These are phyloP conservation scores for Drosophila phalerata DNA, from an alignment of 2,888 invertebrate species.

Conservation along the genomic window DNA sequence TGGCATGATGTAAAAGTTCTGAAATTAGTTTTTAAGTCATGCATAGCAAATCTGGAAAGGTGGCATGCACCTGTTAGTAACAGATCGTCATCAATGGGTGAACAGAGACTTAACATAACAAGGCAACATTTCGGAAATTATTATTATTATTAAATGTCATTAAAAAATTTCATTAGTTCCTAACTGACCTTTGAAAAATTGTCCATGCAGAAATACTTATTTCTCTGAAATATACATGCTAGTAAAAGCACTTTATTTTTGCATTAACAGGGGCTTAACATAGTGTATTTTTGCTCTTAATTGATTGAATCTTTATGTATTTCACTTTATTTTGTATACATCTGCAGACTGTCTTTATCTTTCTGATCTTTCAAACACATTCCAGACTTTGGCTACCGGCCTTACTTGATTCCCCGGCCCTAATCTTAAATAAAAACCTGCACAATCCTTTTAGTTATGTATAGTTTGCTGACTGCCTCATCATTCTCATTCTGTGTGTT, in stretches of 20 bases:
- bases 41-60: background rate
- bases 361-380: conserved; percentile 42
- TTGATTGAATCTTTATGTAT: background rate
- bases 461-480: conserved; percentile 32
- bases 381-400: conserved; percentile 37
- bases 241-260: background rate
- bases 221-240: background rate
- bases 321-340: background rate
- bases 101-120: no score
- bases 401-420: conserved; percentile 20
- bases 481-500: conserved; percentile 26
- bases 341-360: conserved; percentile 18
- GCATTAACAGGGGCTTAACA: conserved; percentile 1
- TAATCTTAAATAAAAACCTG: conserved; percentile 25
- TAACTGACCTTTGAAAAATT: background rate
- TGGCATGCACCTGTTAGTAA: background rate
- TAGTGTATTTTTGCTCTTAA: background rate
- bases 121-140: no score
- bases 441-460: conserved; percentile 15
- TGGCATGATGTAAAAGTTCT: conserved; percentile 3
- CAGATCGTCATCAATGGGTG: no score
- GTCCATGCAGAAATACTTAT: background rate
- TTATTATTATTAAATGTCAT: no score
- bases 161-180: background rate
- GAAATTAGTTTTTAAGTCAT: conserved; percentile 4